Conservation (phyloP, 2,797 vertebrate species). For the Spondyliosoma cantharus region DNA sequence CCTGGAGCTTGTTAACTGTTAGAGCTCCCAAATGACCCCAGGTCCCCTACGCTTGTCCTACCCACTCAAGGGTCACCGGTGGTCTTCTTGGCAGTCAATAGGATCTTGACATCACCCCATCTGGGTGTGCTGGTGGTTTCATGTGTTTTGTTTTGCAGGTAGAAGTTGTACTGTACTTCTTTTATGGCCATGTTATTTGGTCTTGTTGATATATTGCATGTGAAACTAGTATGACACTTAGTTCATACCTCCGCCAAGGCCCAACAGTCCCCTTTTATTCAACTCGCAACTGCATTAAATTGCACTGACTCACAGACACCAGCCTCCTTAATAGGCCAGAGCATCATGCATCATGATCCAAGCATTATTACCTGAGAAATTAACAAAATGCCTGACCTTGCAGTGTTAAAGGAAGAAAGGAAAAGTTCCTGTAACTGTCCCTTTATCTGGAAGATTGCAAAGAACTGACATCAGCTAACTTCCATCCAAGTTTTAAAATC, state of each 20-base stretch:
- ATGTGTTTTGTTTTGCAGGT: conserved; percentile 11
- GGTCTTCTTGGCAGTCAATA: conserved; percentile 1
- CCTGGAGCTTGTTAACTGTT: conserved; percentile 21
- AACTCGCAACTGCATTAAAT: too few relatives aligned
- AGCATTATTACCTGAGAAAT: too few relatives aligned
- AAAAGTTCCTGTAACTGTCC: too few relatives aligned
- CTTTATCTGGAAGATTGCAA: too few relatives aligned
- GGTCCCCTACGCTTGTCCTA: neutral
- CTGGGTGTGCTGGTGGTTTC: neutral
- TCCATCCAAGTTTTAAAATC: neutral
- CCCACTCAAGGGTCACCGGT: neutral
- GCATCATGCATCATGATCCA: too few relatives aligned
- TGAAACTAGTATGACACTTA: neutral
- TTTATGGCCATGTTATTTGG: neutral
- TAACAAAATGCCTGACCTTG: too few relatives aligned
- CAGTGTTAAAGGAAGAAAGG: too few relatives aligned
- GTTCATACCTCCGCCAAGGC: too few relatives aligned
- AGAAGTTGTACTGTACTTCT: neutral
- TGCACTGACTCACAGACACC: too few relatives aligned
- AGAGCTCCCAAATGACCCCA: conserved; percentile 25
- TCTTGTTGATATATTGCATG: neutral
- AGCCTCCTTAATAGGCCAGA: too few relatives aligned
- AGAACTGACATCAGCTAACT: too few relatives aligned
- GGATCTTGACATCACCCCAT: neutral
- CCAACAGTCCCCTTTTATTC: too few relatives aligned